phyloP scores from a whole-genome alignment of 2,888 invertebrate species.

The Odontocerum albicorne region DNA sequence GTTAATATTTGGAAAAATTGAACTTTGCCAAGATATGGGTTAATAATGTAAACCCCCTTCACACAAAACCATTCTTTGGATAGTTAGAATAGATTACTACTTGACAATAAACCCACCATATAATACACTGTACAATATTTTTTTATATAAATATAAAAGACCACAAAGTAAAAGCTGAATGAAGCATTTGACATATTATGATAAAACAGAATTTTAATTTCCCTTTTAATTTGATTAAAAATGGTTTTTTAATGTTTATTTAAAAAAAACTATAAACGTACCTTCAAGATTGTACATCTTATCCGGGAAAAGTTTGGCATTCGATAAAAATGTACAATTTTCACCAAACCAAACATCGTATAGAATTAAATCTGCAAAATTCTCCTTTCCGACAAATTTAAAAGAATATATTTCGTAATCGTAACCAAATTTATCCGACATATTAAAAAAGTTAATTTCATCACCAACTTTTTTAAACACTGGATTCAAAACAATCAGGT shows the following conservation, averaged over 20 bases:
- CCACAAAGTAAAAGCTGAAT: too few relatives aligned
- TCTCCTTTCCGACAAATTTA: conserved; percentile 5
- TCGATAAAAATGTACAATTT: conserved; percentile 6
- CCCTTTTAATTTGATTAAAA: too few relatives aligned
- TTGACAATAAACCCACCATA: too few relatives aligned
- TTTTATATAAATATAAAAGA: too few relatives aligned
- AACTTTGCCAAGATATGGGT: too few relatives aligned
- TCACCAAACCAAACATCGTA: conserved; percentile 10
- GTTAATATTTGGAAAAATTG: too few relatives aligned
- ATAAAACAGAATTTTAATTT: too few relatives aligned
- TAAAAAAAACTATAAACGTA: not conserved
- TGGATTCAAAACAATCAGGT: conserved; percentile 14
- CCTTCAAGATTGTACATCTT: conserved; percentile 20
- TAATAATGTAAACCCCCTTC: too few relatives aligned
- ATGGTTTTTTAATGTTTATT: not conserved
- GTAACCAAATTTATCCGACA: not conserved
- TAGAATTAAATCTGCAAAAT: conserved; percentile 8
- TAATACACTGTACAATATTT: too few relatives aligned
- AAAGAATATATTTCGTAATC: conserved; percentile 14
- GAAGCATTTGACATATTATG: too few relatives aligned
- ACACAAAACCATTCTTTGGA: too few relatives aligned
- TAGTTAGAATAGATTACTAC: too few relatives aligned
- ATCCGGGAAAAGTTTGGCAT: conserved; percentile 14
- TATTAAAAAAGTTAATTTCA: not conserved
- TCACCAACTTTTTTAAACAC: not conserved